A percentile compares a stretch with the other conserved stretches of the same genome.
Conservation (phyloP, 2,888 invertebrate genomes). For the Thecocarcelia acutangulata region DNA sequence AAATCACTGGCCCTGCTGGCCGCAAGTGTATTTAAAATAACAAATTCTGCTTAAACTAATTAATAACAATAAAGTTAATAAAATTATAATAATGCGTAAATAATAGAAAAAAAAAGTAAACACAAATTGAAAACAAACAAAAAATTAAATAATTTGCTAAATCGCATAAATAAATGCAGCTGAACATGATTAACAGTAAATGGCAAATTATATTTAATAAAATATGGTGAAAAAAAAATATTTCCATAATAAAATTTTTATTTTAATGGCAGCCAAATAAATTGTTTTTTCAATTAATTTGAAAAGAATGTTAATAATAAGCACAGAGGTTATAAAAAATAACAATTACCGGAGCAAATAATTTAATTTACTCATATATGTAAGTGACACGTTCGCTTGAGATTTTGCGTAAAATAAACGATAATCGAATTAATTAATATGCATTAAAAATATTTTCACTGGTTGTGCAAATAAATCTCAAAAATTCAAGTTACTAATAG, state of each 20-base stretch:
- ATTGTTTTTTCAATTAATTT: neutral
- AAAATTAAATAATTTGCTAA: slow-evolving; percentile 22
- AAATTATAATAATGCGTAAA: slow-evolving; percentile 18
- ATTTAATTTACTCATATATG: neutral
- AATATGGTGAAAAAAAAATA: neutral
- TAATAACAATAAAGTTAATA: slow-evolving; percentile 32
- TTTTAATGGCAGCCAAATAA: slow-evolving; percentile 1
- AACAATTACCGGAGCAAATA: neutral
- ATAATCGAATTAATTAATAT: neutral
- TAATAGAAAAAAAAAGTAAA: slow-evolving; percentile 43
- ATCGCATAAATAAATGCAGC: slow-evolving; percentile 20
- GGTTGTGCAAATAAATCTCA: slow-evolving; percentile 1
- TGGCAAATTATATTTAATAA: neutral
- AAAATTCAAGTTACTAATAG: neutral
- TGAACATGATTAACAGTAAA: neutral
- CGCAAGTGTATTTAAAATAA: neutral
- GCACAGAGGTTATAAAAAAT: neutral
- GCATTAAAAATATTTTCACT: neutral
- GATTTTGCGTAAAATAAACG: neutral
- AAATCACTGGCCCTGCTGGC: neutral
- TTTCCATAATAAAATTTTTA: neutral
- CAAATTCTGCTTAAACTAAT: slow-evolving; percentile 24
- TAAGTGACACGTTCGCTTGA: neutral
- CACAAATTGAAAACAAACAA: slow-evolving; percentile 46
- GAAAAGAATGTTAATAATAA: neutral